Conservation (phyloP, 2,113 vertebrate genomes). For the Dromiciops gliroides region DNA sequence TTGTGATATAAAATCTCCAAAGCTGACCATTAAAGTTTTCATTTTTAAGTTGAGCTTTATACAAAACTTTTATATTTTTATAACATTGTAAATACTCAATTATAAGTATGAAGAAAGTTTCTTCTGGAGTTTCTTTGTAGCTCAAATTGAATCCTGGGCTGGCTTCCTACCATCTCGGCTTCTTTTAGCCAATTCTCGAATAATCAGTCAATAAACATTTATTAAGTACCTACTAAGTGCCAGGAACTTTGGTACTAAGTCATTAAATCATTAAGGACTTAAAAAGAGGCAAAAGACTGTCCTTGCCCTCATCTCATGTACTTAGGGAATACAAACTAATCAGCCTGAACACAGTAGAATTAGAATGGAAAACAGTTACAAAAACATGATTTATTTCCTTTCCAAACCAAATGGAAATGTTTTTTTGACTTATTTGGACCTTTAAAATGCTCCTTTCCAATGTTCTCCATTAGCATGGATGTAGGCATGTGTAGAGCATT, state of each 20-base stretch:
- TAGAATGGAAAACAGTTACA: not conserved
- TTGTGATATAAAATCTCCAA: not conserved
- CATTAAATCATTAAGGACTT: not conserved
- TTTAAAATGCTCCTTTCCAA: not conserved
- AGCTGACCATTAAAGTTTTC: not conserved
- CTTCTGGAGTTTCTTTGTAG: not conserved
- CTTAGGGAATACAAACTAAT: not conserved
- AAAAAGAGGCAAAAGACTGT: not conserved
- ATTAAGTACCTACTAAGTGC: not conserved
- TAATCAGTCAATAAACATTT: not conserved
- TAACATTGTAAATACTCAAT: not conserved
- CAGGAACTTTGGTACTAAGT: not conserved
- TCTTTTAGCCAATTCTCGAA: not conserved
- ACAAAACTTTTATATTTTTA: not conserved
- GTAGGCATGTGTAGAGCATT: not conserved
- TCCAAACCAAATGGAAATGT: not conserved
- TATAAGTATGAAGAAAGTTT: not conserved
- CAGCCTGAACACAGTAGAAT: not conserved
- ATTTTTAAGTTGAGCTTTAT: not conserved
- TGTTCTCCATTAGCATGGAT: not conserved
- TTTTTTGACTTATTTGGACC: not conserved
- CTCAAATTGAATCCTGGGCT: not conserved
- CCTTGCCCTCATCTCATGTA: not conserved
- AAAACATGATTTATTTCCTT: not conserved
- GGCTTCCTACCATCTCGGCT: not conserved